Evolutionary conservation across 2,113 vertebrate species (phyloP), one percentile per base, ranked within the genome.

Genomic region (Megatriorchis doriae): DNA sequence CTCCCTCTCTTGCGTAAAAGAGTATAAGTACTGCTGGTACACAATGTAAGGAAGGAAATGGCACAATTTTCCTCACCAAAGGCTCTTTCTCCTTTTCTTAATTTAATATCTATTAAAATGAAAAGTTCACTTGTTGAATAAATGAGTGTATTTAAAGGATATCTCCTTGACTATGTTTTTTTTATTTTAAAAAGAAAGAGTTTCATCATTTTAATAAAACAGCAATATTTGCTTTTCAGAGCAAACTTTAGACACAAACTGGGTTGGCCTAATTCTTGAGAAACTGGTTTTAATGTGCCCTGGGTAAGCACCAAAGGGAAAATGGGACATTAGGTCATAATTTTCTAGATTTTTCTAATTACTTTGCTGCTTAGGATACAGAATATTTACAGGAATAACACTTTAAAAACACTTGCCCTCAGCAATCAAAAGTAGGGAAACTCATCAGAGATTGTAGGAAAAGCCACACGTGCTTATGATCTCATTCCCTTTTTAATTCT

Each of bases 11-110:
- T 10, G 7, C 17, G 10, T 45, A 26, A 55, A 78, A 50, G 5
- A 45, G 3, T 45, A 45, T 0, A 0, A 56, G 10, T 79, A 55
- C 7, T 71, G 17, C 27, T 63, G 43, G 21, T 71, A 70, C 11
- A 36, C 18, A 48, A 32, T 1, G 3, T 55, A 66, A 55, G 48
- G 18, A 58, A 82, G 43, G 38, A 82, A 82, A 85, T 3, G 3
- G 23, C 50, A 78, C 36, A 78, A 16, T 8, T 66, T 71, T 62
- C 43, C 63, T 53, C 38, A 27, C 11, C 42, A 72, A 62, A 53
- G 6, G 4, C 20, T 71, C 45, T 50, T 85, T 62, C 61, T 70
- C 16, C 6, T 85, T 74, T 56, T 36, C 11, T 81, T 31, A 40
- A 58, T 58, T 66, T 29, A 56, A 61, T 48, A 52, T 9, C 21